Base-by-base conservation (phyloP, 2,797 vertebrate species). In the Ctenochaetus hawaiiensis region DNA sequence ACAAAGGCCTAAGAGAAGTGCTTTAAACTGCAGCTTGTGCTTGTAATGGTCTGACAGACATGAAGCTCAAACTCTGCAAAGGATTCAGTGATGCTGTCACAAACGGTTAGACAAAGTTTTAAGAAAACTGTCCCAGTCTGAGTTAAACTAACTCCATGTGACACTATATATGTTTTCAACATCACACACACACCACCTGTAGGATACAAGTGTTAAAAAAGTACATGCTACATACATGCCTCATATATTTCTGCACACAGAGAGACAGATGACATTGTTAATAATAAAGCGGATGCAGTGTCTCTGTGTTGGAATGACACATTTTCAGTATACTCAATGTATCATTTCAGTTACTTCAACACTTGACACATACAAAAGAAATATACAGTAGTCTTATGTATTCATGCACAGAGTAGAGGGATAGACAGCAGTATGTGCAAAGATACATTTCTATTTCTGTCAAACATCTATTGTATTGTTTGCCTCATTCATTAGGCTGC, bases 401-500 rank as follows among this genome's bases (percentile, higher is more conserved):
- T 82, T 82, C 58, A 66, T 73, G 73, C 67, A 53, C 26, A 3
- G 8, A 85, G 63, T 49, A 59, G 63, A 70, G 85, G 65, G 77
- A 89, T 75, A 70, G 87, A 69, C 71, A 81, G 64, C 39, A 65
- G 75, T 57, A 39, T 60, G 76, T 22, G 45, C 60, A 30, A n/a
- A 72, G 72, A 79, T 72, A 76, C 66, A 80, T 83, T 89, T 86
- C 41, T 66, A 53, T 84, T 77, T 85, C 68, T 85, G 60, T 80
- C 79, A 81, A 66, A 81, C 65, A 75, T 76, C 72, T 61, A 75
- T 88, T 80, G 71, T 75, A 56, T 54, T 80, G 44, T 62, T 77
- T 34, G 43, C 44, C 61, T 76, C 71, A 80, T 86, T 87, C 75
- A 86, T 91, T 89, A 84, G 65, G 72, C 80, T n/a, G 63, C 75